These are phyloP conservation scores for Orthosia incerta DNA, from an alignment of 2,888 invertebrate species.

Conservation along the genomic window DNA sequence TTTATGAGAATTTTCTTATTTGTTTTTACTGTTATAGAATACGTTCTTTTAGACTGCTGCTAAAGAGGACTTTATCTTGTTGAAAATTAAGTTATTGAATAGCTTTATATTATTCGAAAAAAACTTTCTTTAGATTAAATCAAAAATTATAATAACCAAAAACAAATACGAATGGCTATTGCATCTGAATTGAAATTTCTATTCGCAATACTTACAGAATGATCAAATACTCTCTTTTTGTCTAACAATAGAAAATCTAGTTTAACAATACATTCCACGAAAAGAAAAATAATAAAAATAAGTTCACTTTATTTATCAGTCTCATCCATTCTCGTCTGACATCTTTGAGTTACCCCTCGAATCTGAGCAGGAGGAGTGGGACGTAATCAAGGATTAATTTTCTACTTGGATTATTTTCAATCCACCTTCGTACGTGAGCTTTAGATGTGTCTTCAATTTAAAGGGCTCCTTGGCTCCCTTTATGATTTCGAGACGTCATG, in stretches of 20 bases:
- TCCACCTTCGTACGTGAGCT: conserved; percentile 86
- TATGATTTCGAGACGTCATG: conserved; percentile 75
- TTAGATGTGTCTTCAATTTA: conserved; percentile 86
- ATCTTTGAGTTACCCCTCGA: conserved; percentile 74
- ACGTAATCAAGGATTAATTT: conserved; percentile 91
- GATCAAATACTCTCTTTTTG: background rate
- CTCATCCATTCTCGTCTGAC: conserved; percentile 65
- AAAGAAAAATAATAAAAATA: background rate
- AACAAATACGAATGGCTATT: background rate
- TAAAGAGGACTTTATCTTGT: background rate
- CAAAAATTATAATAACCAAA: background rate
- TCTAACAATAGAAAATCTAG: background rate
- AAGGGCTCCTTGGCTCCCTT: conserved; percentile 78
- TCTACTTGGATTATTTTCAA: conserved; percentile 91
- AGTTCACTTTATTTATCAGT: conserved; percentile 2
- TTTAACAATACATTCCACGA: background rate
- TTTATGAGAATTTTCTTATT: conserved; percentile 24
- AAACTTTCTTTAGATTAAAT: background rate
- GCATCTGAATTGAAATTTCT: background rate
- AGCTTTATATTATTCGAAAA: background rate
- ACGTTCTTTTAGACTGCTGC: background rate
- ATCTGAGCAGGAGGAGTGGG: conserved; percentile 79
- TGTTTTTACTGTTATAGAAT: background rate
- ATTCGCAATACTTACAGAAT: background rate
- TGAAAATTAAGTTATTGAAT: background rate